Percentiles rank a stretch among this genome's conserved stretches.
Conservation (phyloP, 2,888 invertebrate genomes). For the Acrobasis consociella region DNA sequence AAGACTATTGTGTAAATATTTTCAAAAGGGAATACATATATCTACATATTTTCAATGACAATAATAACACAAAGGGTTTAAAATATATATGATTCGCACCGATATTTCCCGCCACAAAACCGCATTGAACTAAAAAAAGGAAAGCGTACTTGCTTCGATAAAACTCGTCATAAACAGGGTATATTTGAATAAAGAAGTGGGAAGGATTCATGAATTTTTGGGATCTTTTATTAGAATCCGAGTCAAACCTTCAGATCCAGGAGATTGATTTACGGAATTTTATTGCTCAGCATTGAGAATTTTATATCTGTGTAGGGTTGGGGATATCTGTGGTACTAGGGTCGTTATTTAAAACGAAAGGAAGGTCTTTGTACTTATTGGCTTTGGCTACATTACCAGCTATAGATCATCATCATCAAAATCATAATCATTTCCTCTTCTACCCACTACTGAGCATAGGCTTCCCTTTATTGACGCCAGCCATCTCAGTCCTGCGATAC, state of each 20-base stretch:
- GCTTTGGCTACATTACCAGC: no score
- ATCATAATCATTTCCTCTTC: no score
- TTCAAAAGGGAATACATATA: background rate
- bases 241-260: slow-evolving; percentile 7
- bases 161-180: slow-evolving; percentile 19
- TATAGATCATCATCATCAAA: no score
- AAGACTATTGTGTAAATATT: no score
- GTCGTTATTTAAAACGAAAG: no score
- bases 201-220: slow-evolving; percentile 19
- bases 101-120: slow-evolving; percentile 16
- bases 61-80: slow-evolving; percentile 7
- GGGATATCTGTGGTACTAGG: background rate
- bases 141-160: slow-evolving; percentile 19
- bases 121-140: slow-evolving; percentile 9
- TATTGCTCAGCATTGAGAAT: background rate
- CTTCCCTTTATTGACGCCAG: no score
- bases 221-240: slow-evolving; percentile 20
- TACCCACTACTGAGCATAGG: no score
- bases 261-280: slow-evolving; percentile 19
- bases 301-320: background rate
- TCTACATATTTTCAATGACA: background rate
- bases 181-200: slow-evolving; percentile 22
- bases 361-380: no score
- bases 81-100: slow-evolving; percentile 19
- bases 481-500: no score